phyloP scores from a whole-genome alignment of 2,113 vertebrate genomes.

The Calyptomena viridis region DNA sequence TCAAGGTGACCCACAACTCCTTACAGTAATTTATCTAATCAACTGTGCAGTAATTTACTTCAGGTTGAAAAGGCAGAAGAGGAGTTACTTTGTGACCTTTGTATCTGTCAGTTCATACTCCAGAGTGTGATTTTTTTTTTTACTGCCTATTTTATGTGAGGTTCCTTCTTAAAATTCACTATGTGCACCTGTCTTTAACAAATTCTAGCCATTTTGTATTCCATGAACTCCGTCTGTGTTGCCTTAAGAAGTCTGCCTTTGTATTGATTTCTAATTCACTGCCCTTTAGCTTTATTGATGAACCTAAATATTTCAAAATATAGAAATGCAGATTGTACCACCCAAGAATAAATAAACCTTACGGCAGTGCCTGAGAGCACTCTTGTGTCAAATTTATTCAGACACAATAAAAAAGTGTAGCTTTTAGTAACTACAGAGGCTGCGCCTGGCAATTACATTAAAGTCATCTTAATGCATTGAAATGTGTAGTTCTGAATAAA shows the following conservation, averaged over 20 bases:
- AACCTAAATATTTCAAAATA: slow-evolving; percentile 43
- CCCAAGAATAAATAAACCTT: background rate
- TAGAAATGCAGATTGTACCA: slow-evolving; percentile 3
- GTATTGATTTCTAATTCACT: slow-evolving; percentile 64
- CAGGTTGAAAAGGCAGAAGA: slow-evolving; percentile 22
- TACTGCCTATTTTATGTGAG: background rate
- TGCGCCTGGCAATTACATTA: background rate
- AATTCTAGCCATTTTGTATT: slow-evolving; percentile 17
- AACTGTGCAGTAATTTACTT: slow-evolving; percentile 30
- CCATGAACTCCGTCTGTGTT: background rate
- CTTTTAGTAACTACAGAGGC: background rate
- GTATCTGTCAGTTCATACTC: slow-evolving; percentile 2
- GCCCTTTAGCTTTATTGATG: slow-evolving; percentile 57
- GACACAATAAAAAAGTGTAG: background rate
- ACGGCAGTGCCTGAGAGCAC: background rate
- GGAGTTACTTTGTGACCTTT: slow-evolving; percentile 44
- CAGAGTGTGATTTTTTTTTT: background rate
- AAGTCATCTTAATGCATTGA: background rate
- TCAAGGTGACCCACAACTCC: slow-evolving; percentile 42
- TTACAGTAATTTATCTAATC: slow-evolving; percentile 32
- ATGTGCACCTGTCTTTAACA: background rate
- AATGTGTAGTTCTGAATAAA: background rate
- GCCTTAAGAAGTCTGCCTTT: slow-evolving; percentile 49
- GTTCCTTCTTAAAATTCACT: slow-evolving; percentile 35
- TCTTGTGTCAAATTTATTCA: slow-evolving; percentile 19